phyloP scores from a whole-genome alignment of 1,140 invertebrate species.

The Microplitis mediator region DNA sequence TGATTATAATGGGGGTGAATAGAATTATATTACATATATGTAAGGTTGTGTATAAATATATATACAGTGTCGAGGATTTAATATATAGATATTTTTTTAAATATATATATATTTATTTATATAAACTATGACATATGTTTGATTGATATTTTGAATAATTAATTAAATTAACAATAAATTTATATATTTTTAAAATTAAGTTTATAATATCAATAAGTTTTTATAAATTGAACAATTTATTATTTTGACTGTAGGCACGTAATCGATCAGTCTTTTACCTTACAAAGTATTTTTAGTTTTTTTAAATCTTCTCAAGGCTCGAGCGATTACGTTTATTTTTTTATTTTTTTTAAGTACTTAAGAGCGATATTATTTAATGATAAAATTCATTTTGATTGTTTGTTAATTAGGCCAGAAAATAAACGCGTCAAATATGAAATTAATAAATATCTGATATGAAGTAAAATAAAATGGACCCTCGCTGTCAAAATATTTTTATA shows the following conservation, averaged over 20 bases:
- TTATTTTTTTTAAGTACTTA: background rate
- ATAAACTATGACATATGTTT: background rate
- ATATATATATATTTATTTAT: background rate
- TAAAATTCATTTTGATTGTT: background rate
- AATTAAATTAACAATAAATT: too few relatives aligned
- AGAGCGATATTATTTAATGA: background rate
- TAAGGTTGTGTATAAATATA: slow-evolving; percentile 25
- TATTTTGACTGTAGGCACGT: slow-evolving; percentile 9
- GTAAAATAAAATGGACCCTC: background rate
- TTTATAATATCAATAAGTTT: too few relatives aligned
- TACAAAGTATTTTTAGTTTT: slow-evolving; percentile 8
- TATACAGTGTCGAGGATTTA: slow-evolving; percentile 30
- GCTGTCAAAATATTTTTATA: background rate
- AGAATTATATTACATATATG: slow-evolving; percentile 31
- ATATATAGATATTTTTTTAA: slow-evolving; percentile 1
- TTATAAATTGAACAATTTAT: too few relatives aligned
- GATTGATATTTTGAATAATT: slow-evolving; percentile 11
- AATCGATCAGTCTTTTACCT: slow-evolving; percentile 40
- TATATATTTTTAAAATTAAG: too few relatives aligned
- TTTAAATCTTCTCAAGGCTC: background rate
- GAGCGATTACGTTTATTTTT: slow-evolving; percentile 7
- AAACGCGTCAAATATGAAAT: background rate
- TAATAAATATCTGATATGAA: background rate
- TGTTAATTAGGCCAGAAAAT: background rate
- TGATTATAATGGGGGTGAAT: background rate